phyloP scores from a whole-genome alignment of 2,888 invertebrate species.

The Monoplex corrugatus region DNA sequence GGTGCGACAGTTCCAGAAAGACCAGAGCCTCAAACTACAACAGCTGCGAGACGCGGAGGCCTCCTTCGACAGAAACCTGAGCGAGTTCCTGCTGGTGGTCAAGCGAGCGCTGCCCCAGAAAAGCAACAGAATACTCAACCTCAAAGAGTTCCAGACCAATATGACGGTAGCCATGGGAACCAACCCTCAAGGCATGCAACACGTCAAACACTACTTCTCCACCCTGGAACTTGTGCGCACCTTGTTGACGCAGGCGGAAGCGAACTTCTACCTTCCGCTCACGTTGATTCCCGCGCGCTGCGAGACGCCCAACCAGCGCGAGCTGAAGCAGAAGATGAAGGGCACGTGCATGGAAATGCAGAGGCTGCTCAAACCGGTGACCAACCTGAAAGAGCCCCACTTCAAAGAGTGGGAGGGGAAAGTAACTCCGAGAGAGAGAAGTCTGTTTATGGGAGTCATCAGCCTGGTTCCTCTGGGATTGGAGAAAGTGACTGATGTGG shows the following conservation, averaged over 20 bases:
- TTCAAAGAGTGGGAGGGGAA: constrained; percentile 68
- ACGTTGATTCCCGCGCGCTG: constrained; percentile 68
- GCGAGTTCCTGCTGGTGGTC: constrained; percentile 68
- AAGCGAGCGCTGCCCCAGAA: constrained; percentile 65
- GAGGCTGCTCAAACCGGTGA: constrained; percentile 61
- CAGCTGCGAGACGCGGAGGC: constrained; percentile 68
- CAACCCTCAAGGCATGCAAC: constrained; percentile 55
- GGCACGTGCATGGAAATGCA: constrained; percentile 61
- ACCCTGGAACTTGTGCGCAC: constrained; percentile 59
- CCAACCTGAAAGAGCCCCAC: constrained; percentile 60
- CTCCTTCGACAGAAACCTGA: constrained; percentile 68
- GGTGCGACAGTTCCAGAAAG: constrained; percentile 48
- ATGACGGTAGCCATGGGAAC: constrained; percentile 63
- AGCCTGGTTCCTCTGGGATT: constrained; percentile 70
- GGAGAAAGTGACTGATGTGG: constrained; percentile 69
- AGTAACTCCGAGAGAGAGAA: constrained; percentile 66
- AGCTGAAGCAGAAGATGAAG: constrained; percentile 65
- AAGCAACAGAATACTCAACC: constrained; percentile 57
- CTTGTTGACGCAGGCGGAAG: constrained; percentile 56
- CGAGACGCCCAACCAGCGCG: constrained; percentile 71
- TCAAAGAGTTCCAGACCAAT: constrained; percentile 67
- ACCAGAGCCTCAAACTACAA: constrained; percentile 60
- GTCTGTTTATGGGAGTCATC: constrained; percentile 71
- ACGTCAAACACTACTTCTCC: constrained; percentile 62
- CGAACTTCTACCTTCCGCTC: constrained; percentile 66